Evolutionary conservation across 92 coral and sea anemone species (phyloP).

Genomic region (Parazoanthus atlanticus): DNA sequence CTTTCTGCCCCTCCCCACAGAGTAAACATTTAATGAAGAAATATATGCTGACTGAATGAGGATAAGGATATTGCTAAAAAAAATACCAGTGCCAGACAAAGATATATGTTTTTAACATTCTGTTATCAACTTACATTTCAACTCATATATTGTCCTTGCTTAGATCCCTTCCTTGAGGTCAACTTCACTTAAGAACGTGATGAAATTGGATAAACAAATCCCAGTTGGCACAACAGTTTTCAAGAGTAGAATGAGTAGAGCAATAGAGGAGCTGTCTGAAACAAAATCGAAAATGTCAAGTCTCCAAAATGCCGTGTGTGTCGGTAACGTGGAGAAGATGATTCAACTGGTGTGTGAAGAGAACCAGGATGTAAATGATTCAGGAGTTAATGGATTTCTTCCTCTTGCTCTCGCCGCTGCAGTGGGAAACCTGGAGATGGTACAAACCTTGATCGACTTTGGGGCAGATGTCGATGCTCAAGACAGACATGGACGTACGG

Average conservation of each 20-base stretch:
- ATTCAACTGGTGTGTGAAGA: conserved; percentile 1
- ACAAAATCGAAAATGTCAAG: neutral
- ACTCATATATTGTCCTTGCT: too few relatives aligned
- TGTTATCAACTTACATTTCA: too few relatives aligned
- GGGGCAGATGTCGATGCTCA: neutral
- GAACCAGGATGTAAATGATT: neutral
- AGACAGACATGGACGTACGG: neutral
- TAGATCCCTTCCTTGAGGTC: too few relatives aligned
- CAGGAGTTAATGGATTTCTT: neutral
- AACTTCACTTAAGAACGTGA: too few relatives aligned
- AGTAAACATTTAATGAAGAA: too few relatives aligned
- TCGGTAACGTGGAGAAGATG: neutral
- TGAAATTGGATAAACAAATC: too few relatives aligned
- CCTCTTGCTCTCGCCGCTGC: neutral
- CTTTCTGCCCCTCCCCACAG: too few relatives aligned
- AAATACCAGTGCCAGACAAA: too few relatives aligned
- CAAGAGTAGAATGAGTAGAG: neutral
- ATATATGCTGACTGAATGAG: too few relatives aligned
- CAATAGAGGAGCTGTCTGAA: neutral
- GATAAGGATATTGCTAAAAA: too few relatives aligned
- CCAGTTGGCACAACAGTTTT: too few relatives aligned
- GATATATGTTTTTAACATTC: too few relatives aligned
- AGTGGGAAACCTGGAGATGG: neutral
- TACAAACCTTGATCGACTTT: neutral
- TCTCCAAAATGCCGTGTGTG: neutral